phyloP scores from a whole-genome alignment of 2,888 invertebrate species.

The Cryptocephalus primarius region DNA sequence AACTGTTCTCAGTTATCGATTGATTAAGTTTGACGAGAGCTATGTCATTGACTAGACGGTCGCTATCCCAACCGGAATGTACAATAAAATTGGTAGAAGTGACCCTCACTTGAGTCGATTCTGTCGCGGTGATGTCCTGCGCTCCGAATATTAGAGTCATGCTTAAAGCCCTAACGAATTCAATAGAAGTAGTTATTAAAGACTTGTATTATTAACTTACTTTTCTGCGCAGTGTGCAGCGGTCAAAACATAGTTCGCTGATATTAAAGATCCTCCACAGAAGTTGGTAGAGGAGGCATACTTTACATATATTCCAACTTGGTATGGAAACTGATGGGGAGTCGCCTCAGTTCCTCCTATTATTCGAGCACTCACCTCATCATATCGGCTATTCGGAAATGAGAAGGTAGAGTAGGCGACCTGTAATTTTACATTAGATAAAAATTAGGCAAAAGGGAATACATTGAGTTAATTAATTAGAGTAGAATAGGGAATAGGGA shows the following conservation, averaged over 20 bases:
- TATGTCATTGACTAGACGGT: slow-evolving; percentile 34
- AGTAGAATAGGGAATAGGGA: too few relatives aligned
- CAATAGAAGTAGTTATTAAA: not conserved
- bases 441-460: too few relatives aligned
- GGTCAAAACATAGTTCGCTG: slow-evolving; percentile 13
- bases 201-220: slow-evolving; percentile 7
- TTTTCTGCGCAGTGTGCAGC: slow-evolving; percentile 16
- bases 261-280: slow-evolving; percentile 17
- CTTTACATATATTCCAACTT: slow-evolving; percentile 14
- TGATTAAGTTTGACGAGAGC: slow-evolving; percentile 22
- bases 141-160: slow-evolving; percentile 18
- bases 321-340: slow-evolving; percentile 12
- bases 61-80: slow-evolving; percentile 31
- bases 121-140: slow-evolving; percentile 23
- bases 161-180: not conserved
- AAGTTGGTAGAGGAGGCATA: slow-evolving; percentile 8
- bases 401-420: too few relatives aligned
- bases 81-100: slow-evolving; percentile 24
- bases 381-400: not conserved
- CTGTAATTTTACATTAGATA: too few relatives aligned
- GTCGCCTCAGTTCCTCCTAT: slow-evolving; percentile 11
- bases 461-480: too few relatives aligned
- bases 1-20: slow-evolving; percentile 8
- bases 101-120: slow-evolving; percentile 21
- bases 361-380: slow-evolving; percentile 1